These are phyloP conservation scores for Labeo catla DNA, from an alignment of 2,113 vertebrate species.

Conservation along the genomic window DNA sequence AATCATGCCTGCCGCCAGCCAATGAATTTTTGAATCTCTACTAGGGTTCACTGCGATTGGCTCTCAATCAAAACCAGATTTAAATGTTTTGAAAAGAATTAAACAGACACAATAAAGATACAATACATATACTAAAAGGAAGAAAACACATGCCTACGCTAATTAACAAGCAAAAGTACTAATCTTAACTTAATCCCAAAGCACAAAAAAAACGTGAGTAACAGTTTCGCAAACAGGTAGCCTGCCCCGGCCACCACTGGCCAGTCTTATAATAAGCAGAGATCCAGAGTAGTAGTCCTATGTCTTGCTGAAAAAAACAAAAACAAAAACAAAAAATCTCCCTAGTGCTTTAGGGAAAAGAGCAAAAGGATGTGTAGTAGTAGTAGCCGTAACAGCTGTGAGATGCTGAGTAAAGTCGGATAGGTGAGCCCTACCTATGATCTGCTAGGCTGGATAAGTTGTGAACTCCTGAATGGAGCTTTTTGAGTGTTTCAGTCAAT, in stretches of 20 bases:
- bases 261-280: conserved; percentile 55
- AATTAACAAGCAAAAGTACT: conserved; percentile 61
- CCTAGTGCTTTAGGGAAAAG: conserved; percentile 51
- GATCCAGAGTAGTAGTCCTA: conserved; percentile 64
- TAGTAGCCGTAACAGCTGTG: conserved; percentile 43
- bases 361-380: conserved; percentile 47
- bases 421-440: conserved; percentile 57
- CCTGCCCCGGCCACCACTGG: conserved; percentile 48
- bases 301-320: conserved; percentile 40
- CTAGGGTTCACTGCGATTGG: conserved; percentile 31
- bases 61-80: conserved; percentile 45
- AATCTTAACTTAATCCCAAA: conserved; percentile 58
- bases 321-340: conserved; percentile 20
- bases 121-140: conserved; percentile 64
- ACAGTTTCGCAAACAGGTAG: conserved; percentile 45
- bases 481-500: conserved; percentile 51
- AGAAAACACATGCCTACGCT: conserved; percentile 54
- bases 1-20: background rate
- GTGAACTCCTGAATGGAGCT: conserved; percentile 52
- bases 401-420: conserved; percentile 48
- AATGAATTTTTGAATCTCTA: background rate
- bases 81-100: conserved; percentile 54
- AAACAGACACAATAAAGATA: conserved; percentile 59
- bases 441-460: conserved; percentile 50
- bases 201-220: conserved; percentile 50